Conservation (phyloP, 1,140 invertebrate genomes). For the Papilio dardanus region DNA sequence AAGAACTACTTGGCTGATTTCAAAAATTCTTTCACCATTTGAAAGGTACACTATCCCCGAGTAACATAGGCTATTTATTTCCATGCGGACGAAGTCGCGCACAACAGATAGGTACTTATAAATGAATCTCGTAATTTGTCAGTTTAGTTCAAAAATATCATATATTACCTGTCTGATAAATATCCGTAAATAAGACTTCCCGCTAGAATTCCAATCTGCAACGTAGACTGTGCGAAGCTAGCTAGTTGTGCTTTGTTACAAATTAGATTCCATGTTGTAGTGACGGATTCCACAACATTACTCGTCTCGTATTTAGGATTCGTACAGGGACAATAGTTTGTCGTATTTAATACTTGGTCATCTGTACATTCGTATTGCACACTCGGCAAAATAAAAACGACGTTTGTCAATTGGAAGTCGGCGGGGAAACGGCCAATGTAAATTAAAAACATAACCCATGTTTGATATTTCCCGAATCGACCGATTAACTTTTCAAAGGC, state of each 20-base stretch:
- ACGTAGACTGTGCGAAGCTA: slow-evolving; percentile 79
- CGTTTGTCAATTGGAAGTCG: slow-evolving; percentile 86
- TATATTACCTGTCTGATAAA: slow-evolving; percentile 75
- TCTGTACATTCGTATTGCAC: slow-evolving; percentile 84
- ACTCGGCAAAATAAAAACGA: slow-evolving; percentile 86
- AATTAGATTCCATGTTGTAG: slow-evolving; percentile 81
- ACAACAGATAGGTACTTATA: too few relatives aligned
- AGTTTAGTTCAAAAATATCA: too few relatives aligned
- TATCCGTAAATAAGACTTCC: slow-evolving; percentile 81
- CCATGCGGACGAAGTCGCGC: too few relatives aligned
- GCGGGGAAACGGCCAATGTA: slow-evolving; percentile 85
- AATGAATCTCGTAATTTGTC: too few relatives aligned
- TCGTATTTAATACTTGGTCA: slow-evolving; percentile 61
- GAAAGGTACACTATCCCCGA: too few relatives aligned
- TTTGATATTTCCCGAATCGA: slow-evolving; percentile 65
- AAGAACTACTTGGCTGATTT: too few relatives aligned
- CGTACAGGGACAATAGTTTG: slow-evolving; percentile 71
- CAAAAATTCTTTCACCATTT: too few relatives aligned
- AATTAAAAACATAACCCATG: slow-evolving; percentile 84
- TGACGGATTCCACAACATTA: slow-evolving; percentile 77
- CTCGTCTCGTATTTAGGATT: slow-evolving; percentile 75
- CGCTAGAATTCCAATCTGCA: slow-evolving; percentile 81
- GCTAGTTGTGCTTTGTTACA: slow-evolving; percentile 76
- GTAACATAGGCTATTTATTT: too few relatives aligned
- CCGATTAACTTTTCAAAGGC: slow-evolving; percentile 64